phyloP scores from a whole-genome alignment of 2,888 invertebrate species.

The Euzophera pinguis region DNA sequence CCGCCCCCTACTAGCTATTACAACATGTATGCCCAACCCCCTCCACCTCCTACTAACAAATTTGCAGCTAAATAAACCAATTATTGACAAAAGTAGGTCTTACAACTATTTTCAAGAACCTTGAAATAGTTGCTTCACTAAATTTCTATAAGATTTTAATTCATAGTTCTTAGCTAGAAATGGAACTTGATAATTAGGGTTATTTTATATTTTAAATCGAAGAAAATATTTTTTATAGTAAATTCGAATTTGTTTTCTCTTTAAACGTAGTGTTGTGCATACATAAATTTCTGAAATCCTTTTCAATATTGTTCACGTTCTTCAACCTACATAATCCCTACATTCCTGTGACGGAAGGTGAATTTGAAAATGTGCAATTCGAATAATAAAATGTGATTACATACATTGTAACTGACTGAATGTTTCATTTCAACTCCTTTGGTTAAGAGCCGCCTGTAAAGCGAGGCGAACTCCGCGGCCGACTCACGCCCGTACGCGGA shows the following conservation, averaged over 20 bases:
- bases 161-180: neutral
- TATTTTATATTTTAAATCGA: conserved; percentile 4
- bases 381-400: conserved; percentile 30
- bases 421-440: neutral
- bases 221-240: neutral
- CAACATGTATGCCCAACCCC: conserved; percentile 69
- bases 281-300: neutral
- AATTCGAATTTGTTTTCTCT: neutral
- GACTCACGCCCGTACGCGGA: too few species aligned
- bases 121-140: conserved; percentile 2
- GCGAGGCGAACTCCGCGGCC: too few species aligned
- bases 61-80: conserved; percentile 33
- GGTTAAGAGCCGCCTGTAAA: too few species aligned
- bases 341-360: conserved; percentile 15
- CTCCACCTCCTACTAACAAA: conserved; percentile 47
- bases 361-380: conserved; percentile 34
- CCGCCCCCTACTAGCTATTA: conserved; percentile 62
- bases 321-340: conserved; percentile 16
- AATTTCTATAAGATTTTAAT: too few species aligned
- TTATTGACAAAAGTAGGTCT: too few species aligned
- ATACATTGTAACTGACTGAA: conserved; percentile 9
- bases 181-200: neutral
- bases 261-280: neutral
- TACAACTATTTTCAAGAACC: too few species aligned
- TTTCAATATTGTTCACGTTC: neutral